phyloP scores from a whole-genome alignment of 2,888 invertebrate genomes.

The Crioceris asparagi region DNA sequence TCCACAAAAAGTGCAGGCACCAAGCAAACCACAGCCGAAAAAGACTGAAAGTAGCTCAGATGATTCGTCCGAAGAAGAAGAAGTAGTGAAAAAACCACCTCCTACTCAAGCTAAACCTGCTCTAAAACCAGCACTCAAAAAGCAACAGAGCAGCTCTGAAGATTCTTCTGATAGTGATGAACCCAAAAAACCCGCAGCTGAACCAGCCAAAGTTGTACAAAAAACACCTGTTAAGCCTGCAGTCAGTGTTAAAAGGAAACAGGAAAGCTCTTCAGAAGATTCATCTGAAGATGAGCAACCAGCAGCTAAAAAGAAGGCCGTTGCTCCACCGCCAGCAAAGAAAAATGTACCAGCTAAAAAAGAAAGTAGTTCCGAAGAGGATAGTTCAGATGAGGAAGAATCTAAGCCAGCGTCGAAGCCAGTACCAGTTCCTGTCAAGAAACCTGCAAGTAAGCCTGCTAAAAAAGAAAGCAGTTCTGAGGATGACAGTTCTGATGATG shows the following conservation, averaged over 20 bases:
- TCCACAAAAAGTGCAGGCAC: neutral
- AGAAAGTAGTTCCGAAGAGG: slow-evolving; percentile 15
- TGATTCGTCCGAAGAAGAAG: slow-evolving; percentile 5
- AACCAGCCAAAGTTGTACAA: slow-evolving; percentile 11
- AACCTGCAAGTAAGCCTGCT: slow-evolving; percentile 3
- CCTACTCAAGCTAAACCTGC: neutral
- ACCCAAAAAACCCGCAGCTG: slow-evolving; percentile 9
- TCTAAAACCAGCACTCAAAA: neutral
- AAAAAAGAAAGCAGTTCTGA: slow-evolving; percentile 23
- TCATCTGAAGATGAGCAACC: slow-evolving; percentile 26
- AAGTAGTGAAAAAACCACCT: slow-evolving; percentile 7
- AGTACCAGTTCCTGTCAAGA: slow-evolving; percentile 4
- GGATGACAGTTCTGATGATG: slow-evolving; percentile 27
- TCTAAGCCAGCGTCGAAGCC: slow-evolving; percentile 7
- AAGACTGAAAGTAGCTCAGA: slow-evolving; percentile 5
- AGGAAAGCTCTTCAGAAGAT: slow-evolving; percentile 35
- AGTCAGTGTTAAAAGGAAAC: slow-evolving; percentile 2
- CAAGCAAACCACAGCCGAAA: neutral
- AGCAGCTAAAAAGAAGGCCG: neutral
- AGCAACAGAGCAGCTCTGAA: slow-evolving; percentile 18
- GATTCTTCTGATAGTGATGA: slow-evolving; percentile 23
- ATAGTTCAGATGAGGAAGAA: slow-evolving; percentile 8
- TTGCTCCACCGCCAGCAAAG: neutral
- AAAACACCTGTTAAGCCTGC: slow-evolving; percentile 7
- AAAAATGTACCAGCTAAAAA: slow-evolving; percentile 16